Base-by-base conservation (phyloP, 2,797 vertebrate species). In the Netta rufina region DNA sequence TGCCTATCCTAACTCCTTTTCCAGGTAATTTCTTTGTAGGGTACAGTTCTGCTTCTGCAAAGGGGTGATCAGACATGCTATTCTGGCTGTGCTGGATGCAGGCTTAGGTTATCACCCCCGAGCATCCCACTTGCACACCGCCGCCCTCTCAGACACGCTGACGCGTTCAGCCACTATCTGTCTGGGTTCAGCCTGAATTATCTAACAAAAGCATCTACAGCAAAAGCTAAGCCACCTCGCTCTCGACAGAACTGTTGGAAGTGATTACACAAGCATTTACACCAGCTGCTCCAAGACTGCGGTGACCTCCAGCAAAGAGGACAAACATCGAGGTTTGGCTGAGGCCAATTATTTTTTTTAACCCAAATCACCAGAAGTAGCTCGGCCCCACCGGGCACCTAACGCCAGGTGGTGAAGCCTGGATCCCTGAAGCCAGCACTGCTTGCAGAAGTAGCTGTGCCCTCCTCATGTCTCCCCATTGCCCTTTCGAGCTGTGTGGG, bases 391-490 rank as follows among this genome's bases (percentile, higher is more conserved):
- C 20, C 0, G 1, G 33, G 67, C 27, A 85, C 13, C 73, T 3
- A 49, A 30, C 16, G 9, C 33, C 62, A 38, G 62, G 54, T 57
- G 70, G 80, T 80, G 74, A 45, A 62, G 72, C 70, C 65, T 32
- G 77, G 38, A 60, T 32, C 49, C 9, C 30, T 38, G 6, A 61
- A 89, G 61, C 49, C 79, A 62, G 54, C 4, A n/a, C 67, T 75
- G 53, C 38, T 13, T 32, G 27, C 4, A 92, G 65, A 53, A 62
- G 18, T 6, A 72, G 86, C 45, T 49, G 41, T 60, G 53, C 21
- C 49, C 30, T 86, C 60, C 49, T n/a, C 0, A 0, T 1, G 15
- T 4, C 45, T 61, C 41, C 43, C 22, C 1, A 2, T 38, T 17
- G 14, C 28, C 49, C 15, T 47, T 60, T 25, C 28, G 28, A 43